phyloP scores from a whole-genome alignment of 2,797 vertebrate genomes.

The Anguilla megastoma region DNA sequence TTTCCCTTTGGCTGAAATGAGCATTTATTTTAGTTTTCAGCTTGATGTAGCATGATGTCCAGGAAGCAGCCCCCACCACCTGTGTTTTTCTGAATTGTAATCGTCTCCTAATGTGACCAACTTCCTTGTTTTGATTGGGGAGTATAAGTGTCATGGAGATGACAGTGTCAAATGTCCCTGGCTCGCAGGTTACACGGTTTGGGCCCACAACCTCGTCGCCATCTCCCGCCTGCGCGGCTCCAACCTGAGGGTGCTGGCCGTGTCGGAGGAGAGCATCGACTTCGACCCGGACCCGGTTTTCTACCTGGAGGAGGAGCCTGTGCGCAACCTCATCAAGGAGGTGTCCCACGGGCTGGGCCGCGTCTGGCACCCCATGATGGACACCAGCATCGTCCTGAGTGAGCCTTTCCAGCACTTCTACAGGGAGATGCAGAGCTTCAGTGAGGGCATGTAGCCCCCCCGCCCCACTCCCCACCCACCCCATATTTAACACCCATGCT shows the following conservation, averaged over 20 bases:
- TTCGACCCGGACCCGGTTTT: constrained; percentile 92
- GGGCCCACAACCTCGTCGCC: constrained; percentile 97
- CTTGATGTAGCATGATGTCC: background rate
- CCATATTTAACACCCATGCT: constrained; percentile 41
- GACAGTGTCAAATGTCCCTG: background rate
- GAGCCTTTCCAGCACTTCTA: constrained; percentile 97
- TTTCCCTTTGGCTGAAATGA: background rate
- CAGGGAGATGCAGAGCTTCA: constrained; percentile 94
- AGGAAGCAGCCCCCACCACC: background rate
- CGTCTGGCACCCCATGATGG: constrained; percentile 91
- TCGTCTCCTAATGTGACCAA: background rate
- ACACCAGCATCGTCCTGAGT: constrained; percentile 88
- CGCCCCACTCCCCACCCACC: constrained; percentile 2
- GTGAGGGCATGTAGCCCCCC: constrained; percentile 85
- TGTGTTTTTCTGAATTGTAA: background rate
- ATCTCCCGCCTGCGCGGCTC: constrained; percentile 94
- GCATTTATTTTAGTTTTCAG: background rate
- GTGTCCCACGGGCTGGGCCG: constrained; percentile 91
- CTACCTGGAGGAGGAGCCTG: constrained; percentile 89
- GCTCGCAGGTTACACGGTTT: constrained; percentile 88
- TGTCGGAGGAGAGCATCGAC: constrained; percentile 98
- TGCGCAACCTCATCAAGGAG: constrained; percentile 95
- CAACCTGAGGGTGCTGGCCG: constrained; percentile 87
- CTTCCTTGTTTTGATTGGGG: background rate
- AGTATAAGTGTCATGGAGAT: background rate